Evolutionary conservation across 2,113 vertebrate genomes (phyloP).

Genomic region (Daubentonia madagascariensis): DNA sequence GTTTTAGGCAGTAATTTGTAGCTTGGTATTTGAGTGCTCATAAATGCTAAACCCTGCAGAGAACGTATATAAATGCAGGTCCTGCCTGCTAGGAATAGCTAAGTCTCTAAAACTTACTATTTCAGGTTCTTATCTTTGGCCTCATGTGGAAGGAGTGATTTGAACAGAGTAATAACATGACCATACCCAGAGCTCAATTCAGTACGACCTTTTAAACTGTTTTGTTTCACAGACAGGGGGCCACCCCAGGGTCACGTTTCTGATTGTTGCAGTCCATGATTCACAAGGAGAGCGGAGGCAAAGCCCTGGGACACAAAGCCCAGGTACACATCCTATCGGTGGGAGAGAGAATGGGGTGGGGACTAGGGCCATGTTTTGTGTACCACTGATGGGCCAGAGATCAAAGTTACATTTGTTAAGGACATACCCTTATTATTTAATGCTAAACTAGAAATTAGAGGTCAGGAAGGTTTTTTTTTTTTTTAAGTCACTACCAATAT

Average conservation of each 20-base stretch:
- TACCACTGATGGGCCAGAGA: not conserved
- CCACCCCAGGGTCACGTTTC: not conserved
- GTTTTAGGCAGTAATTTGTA: slow-evolving; percentile 4
- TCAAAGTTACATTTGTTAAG: not conserved
- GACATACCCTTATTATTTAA: not conserved
- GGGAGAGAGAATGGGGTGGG: not conserved
- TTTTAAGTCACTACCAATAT: not conserved
- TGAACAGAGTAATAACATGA: not conserved
- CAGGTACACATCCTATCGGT: not conserved
- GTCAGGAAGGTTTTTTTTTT: not conserved
- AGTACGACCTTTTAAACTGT: not conserved
- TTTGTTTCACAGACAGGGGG: not conserved
- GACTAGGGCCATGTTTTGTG: not conserved
- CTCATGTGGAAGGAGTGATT: not conserved
- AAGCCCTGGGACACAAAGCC: not conserved
- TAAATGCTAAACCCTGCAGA: not conserved
- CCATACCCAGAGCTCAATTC: not conserved
- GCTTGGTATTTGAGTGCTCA: not conserved
- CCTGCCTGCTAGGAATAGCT: not conserved
- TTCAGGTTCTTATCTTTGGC: not conserved
- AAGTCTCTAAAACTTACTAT: not conserved
- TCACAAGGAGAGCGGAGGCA: not conserved
- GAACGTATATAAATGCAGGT: not conserved
- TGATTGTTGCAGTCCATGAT: not conserved
- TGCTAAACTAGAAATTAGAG: not conserved